These are phyloP conservation scores for Drosophila villosipedis DNA, from an alignment of 2,888 invertebrate species.

Conservation along the genomic window DNA sequence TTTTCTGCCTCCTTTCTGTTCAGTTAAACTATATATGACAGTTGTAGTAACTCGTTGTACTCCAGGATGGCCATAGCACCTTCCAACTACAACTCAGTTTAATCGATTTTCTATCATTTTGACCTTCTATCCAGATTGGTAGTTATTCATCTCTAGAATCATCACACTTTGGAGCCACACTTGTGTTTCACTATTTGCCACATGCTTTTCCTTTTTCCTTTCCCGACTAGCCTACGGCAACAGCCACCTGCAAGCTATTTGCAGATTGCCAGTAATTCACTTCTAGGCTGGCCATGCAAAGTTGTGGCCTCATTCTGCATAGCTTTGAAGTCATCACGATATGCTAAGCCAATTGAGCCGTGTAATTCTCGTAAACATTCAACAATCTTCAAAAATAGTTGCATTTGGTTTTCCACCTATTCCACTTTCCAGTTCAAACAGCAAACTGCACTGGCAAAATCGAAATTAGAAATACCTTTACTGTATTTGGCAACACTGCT, in stretches of 20 bases:
- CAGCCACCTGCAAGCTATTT: background rate
- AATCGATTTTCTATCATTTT: background rate
- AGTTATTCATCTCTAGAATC: background rate
- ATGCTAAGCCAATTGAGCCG: background rate
- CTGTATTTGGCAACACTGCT: background rate
- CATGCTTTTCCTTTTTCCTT: background rate
- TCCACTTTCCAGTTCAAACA: background rate
- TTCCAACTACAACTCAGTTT: background rate
- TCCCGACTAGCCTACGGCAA: too few species aligned
- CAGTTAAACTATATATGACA: background rate
- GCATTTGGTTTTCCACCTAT: background rate
- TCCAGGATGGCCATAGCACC: background rate
- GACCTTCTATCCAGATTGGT: background rate
- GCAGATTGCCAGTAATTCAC: background rate
- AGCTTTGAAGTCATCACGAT: background rate
- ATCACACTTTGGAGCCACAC: background rate
- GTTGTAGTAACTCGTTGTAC: background rate
- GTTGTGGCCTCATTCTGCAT: background rate
- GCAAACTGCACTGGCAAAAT: slow-evolving; percentile 4
- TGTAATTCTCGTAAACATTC: background rate
- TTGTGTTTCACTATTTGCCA: background rate
- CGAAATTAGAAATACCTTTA: slow-evolving; percentile 40
- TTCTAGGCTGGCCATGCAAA: background rate
- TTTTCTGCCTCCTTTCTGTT: background rate
- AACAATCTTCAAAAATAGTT: background rate